phyloP scores from a whole-genome alignment of 1,140 invertebrate genomes.

The Apocrypta bakeri region DNA sequence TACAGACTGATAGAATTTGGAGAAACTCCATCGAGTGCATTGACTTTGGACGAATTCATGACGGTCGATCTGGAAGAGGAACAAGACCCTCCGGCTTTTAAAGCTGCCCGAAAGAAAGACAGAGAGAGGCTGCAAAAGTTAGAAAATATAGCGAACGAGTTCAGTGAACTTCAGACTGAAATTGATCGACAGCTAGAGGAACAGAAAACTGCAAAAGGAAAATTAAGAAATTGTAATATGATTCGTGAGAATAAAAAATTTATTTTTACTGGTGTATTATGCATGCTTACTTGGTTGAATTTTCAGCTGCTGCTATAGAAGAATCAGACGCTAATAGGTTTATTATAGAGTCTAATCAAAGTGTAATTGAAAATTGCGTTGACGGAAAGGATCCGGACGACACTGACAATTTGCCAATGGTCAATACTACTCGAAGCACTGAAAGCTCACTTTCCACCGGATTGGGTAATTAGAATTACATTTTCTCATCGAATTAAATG shows the following conservation, averaged over 20 bases:
- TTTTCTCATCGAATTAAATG: background rate
- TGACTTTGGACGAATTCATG: constrained; percentile 98
- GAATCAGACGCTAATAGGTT: constrained; percentile 75
- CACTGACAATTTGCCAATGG: constrained; percentile 44
- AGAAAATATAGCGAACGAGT: constrained; percentile 74
- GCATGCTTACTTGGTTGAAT: background rate
- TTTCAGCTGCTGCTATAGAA: constrained; percentile 57
- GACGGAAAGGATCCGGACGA: constrained; percentile 56
- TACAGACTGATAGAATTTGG: constrained; percentile 93
- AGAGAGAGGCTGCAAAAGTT: constrained; percentile 83
- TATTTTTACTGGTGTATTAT: background rate
- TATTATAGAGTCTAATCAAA: constrained; percentile 77
- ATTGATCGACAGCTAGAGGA: constrained; percentile 85
- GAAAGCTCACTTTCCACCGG: constrained; percentile 55
- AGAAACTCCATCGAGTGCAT: constrained; percentile 73
- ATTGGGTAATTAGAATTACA: constrained; percentile 54
- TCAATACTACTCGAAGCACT: constrained; percentile 15
- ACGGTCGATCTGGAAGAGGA: constrained; percentile 97
- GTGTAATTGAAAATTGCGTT: constrained; percentile 74
- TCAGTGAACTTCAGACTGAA: constrained; percentile 83
- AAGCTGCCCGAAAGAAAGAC: constrained; percentile 90
- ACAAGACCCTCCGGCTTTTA: constrained; percentile 96
- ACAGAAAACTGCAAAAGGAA: constrained; percentile 72
- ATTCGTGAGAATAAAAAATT: background rate
- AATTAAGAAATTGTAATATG: constrained; percentile 56